Evolutionary conservation across 2,888 invertebrate genomes (phyloP).

Genomic region (Folsomia candida): DNA sequence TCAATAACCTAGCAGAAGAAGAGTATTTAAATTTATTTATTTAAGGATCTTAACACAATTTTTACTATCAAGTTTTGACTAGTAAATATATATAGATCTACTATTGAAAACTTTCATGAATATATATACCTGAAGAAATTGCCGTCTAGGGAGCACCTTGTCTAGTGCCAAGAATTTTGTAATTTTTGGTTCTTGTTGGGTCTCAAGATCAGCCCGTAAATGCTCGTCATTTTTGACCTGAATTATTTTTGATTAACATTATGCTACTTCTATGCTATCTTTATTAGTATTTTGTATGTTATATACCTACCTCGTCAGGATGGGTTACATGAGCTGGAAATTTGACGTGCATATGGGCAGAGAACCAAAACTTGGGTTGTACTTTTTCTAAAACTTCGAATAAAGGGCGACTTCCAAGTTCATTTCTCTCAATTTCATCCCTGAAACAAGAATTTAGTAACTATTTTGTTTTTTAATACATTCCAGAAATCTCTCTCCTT

Average conservation of each 20-base stretch:
- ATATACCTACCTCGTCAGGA: conserved; percentile 23
- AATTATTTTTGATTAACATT: background rate
- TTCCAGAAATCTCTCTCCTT: background rate
- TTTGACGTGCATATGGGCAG: conserved; percentile 95
- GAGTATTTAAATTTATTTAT: background rate
- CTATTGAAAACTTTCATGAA: too few relatives aligned
- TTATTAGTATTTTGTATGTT: too few relatives aligned
- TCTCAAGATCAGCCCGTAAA: background rate
- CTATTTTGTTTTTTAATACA: too few relatives aligned
- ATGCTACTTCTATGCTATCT: too few relatives aligned
- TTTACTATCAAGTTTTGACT: too few relatives aligned
- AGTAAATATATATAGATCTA: too few relatives aligned
- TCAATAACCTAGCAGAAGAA: conserved; percentile 37
- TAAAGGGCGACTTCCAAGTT: conserved; percentile 82
- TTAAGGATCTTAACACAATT: too few relatives aligned
- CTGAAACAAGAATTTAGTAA: conserved; percentile 56
- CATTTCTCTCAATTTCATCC: conserved; percentile 75
- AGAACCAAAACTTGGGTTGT: conserved; percentile 90
- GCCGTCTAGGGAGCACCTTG: conserved; percentile 86
- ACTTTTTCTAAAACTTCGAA: conserved; percentile 76
- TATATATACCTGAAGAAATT: conserved; percentile 75
- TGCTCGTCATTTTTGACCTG: too few relatives aligned
- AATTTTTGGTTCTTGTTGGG: conserved; percentile 51
- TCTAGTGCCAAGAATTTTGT: conserved; percentile 93
- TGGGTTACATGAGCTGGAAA: conserved; percentile 86